A percentile compares a stretch with the other conserved stretches of the same genome.
phyloP scores from a whole-genome alignment of 2,888 invertebrate genomes.

The Heteropelma amictum region DNA sequence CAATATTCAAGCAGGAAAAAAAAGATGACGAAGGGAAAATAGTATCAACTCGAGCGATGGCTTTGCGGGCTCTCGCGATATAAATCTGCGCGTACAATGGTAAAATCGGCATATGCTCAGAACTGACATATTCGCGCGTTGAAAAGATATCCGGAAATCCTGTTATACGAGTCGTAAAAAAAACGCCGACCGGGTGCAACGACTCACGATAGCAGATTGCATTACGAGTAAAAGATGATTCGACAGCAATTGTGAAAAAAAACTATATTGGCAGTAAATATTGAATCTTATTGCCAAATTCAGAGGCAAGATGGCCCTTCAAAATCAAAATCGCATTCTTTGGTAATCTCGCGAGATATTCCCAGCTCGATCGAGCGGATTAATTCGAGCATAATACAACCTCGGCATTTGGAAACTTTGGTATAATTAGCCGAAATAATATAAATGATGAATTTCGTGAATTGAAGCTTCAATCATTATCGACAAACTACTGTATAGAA shows the following conservation, averaged over 20 bases:
- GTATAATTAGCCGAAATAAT: no score
- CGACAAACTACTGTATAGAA: no score
- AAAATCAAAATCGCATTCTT: no score
- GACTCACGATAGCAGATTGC: neutral
- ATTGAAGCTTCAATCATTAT: no score
- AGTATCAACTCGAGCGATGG: neutral
- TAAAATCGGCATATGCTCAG: constrained; percentile 32
- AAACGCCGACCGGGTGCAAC: constrained; percentile 25
- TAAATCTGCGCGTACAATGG: constrained; percentile 21
- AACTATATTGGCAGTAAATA: no score
- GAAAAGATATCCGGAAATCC: constrained; percentile 43
- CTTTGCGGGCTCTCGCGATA: neutral
- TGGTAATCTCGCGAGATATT: no score
- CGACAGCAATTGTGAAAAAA: neutral
- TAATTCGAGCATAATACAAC: no score
- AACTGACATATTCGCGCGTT: constrained; percentile 47
- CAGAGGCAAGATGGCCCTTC: no score
- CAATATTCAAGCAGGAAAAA: neutral
- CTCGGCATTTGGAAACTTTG: no score
- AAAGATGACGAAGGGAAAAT: neutral
- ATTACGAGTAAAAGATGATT: neutral
- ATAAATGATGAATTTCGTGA: no score
- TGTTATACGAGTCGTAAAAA: constrained; percentile 48
- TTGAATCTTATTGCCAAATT: no score
- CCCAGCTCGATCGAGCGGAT: no score